A percentile compares a stretch with the other conserved stretches of the same genome.
Evolutionary conservation across 1,140 invertebrate species (phyloP).

Genomic region (Antheraea mylitta): DNA sequence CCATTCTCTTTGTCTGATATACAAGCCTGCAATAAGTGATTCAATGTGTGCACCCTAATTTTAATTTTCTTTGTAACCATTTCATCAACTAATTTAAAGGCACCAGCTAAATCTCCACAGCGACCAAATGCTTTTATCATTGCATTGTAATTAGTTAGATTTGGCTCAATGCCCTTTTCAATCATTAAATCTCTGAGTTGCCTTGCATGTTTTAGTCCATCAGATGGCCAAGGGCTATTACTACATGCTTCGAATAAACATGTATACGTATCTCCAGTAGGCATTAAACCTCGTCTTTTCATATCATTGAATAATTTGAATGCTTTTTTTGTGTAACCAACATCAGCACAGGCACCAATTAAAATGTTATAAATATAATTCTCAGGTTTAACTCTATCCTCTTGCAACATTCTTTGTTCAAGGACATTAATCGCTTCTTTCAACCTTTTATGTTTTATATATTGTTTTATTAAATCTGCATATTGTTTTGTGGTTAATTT

Average conservation of each 20-base stretch:
- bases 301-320: constrained; percentile 91
- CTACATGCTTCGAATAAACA: constrained; percentile 93
- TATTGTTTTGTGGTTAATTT: constrained; percentile 81
- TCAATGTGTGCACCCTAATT: constrained; percentile 85
- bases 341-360: constrained; percentile 87
- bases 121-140: constrained; percentile 95
- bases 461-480: constrained; percentile 83
- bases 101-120: constrained; percentile 86
- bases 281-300: constrained; percentile 85
- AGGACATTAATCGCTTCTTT: constrained; percentile 88
- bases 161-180: constrained; percentile 84
- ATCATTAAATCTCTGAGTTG: constrained; percentile 84
- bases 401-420: constrained; percentile 85
- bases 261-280: constrained; percentile 87
- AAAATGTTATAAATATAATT: constrained; percentile 90
- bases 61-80: constrained; percentile 84
- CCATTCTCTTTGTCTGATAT: constrained; percentile 88
- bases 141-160: constrained; percentile 89
- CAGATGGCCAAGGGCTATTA: constrained; percentile 84
- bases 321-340: constrained; percentile 91
- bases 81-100: constrained; percentile 91
- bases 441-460: constrained; percentile 81
- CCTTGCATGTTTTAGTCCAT: constrained; percentile 83
- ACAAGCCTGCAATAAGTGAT: constrained; percentile 91
- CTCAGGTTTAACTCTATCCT: constrained; percentile 88